These are phyloP conservation scores for Drosophila anceps DNA, from an alignment of 2,888 invertebrate genomes.

Conservation along the genomic window DNA sequence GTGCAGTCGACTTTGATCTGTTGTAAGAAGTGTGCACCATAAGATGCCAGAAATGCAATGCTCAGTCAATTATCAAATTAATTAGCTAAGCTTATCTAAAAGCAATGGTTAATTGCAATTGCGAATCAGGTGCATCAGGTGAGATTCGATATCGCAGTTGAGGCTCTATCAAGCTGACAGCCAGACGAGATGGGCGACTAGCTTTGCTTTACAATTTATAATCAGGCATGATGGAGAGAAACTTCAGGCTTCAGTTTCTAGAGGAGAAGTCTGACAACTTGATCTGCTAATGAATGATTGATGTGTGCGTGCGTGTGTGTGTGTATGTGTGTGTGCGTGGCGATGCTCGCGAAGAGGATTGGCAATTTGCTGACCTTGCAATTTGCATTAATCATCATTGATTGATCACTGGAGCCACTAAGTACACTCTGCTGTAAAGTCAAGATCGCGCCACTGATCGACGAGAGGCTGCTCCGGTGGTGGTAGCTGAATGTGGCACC, in stretches of 20 bases:
- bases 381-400: constrained; percentile 82
- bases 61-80: constrained; percentile 74
- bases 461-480: constrained; percentile 45
- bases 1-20: constrained; percentile 42
- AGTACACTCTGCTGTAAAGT: constrained; percentile 55
- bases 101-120: constrained; percentile 58
- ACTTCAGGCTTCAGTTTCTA: constrained; percentile 25
- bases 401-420: constrained; percentile 78
- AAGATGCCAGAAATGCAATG: constrained; percentile 33
- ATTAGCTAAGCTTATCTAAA: constrained; percentile 73
- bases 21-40: constrained; percentile 37
- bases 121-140: constrained; percentile 52
- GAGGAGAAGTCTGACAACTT: constrained; percentile 69
- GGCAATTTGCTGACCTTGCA: constrained; percentile 75
- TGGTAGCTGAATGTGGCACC: constrained; percentile 50
- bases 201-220: constrained; percentile 55
- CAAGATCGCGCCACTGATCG: constrained; percentile 52
- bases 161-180: constrained; percentile 51
- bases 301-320: constrained; percentile 66
- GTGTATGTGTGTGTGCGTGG: constrained; percentile 65
- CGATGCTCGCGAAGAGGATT: constrained; percentile 38
- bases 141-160: constrained; percentile 30
- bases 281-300: constrained; percentile 82
- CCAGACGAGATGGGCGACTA: constrained; percentile 19
- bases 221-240: constrained; percentile 43